phyloP scores from a whole-genome alignment of 1,140 invertebrate species.

The Leguminivora glycinivorella region DNA sequence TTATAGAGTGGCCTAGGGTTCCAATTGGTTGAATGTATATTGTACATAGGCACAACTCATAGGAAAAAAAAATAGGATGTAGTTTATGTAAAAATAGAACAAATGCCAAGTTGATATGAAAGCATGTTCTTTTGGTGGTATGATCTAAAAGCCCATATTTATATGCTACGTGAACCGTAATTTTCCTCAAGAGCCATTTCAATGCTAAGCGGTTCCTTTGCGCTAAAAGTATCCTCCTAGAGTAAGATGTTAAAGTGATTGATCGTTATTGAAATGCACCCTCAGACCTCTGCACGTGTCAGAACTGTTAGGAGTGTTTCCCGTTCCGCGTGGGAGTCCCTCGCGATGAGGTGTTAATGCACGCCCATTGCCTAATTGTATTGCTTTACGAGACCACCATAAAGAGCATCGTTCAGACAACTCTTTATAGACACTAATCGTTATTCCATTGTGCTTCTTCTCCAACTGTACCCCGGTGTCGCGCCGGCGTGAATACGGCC shows the following conservation, averaged over 20 bases:
- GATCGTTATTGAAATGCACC: constrained; percentile 17
- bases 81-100: too few relatives aligned
- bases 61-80: too few relatives aligned
- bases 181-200: neutral
- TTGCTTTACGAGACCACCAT: constrained; percentile 70
- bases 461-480: constrained; percentile 34
- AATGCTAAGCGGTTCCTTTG: neutral
- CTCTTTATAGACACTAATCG: constrained; percentile 66
- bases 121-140: neutral
- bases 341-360: constrained; percentile 70
- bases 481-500: constrained; percentile 28
- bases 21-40: too few relatives aligned
- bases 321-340: constrained; percentile 57
- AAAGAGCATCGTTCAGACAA: constrained; percentile 55
- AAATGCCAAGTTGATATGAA: neutral
- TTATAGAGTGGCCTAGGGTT: too few relatives aligned
- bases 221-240: neutral
- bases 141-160: neutral
- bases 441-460: constrained; percentile 56
- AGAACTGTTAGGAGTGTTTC: constrained; percentile 46
- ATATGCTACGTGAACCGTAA: neutral
- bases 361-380: constrained; percentile 75
- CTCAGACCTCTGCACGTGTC: constrained; percentile 13
- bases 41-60: too few relatives aligned
- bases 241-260: constrained; percentile 25